A percentile compares a stretch with the other conserved stretches of the same genome.
These are phyloP conservation scores for Drosophila pallidifrons DNA, from an alignment of 1,140 invertebrate species.

Conservation along the genomic window DNA sequence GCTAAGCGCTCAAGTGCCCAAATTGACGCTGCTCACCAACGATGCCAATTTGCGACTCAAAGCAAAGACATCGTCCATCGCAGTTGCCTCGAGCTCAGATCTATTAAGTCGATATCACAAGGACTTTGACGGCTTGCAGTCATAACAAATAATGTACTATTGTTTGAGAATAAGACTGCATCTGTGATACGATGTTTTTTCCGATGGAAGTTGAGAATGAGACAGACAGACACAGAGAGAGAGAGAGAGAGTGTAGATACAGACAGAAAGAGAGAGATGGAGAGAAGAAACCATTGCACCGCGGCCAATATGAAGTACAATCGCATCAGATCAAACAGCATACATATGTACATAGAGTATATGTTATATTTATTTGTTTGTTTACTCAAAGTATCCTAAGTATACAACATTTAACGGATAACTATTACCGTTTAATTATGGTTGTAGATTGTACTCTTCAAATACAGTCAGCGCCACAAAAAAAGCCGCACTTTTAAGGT, in stretches of 20 bases:
- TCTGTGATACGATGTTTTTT: conserved; percentile 24
- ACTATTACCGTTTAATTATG: no score
- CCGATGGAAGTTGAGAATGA: not conserved
- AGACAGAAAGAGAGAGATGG: no score
- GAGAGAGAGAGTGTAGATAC: not conserved
- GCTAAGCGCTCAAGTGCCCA: conserved; percentile 57
- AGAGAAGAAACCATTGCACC: conserved; percentile 18
- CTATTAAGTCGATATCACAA: conserved; percentile 44
- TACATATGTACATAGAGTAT: not conserved
- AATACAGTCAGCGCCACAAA: no score
- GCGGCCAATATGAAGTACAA: conserved; percentile 49
- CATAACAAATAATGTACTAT: conserved; percentile 5
- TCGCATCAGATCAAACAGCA: not conserved
- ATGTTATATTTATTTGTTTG: no score
- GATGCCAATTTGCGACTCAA: conserved; percentile 78
- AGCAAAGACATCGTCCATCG: conserved; percentile 67
- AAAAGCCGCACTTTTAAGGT: no score
- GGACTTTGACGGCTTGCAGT: conserved; percentile 38
- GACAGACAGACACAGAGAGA: not conserved
- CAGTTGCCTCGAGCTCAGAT: conserved; percentile 61
- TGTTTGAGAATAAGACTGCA: not conserved
- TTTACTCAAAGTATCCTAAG: no score
- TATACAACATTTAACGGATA: no score
- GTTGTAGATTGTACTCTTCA: no score
- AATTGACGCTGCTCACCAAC: conserved; percentile 73